Evolutionary conservation across 2,113 vertebrate species (phyloP).

Genomic region (Bagarius yarrelli): DNA sequence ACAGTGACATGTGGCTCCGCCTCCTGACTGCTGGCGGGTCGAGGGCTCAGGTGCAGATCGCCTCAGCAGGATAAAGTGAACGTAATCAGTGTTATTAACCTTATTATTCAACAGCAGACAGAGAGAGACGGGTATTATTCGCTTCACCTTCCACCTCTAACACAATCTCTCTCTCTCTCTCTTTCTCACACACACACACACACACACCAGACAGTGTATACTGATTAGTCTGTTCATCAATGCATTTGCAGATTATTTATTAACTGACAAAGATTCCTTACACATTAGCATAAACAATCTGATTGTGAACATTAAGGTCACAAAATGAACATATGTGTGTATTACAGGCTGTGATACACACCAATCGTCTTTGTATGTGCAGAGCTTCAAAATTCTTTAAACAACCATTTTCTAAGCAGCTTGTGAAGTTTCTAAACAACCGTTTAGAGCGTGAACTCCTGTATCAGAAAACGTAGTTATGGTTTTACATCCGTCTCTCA

Average conservation of each 20-base stretch:
- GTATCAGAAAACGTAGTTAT: too few relatives aligned
- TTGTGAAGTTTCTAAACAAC: too few relatives aligned
- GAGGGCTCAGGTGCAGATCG: conserved; percentile 46
- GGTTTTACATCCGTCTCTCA: too few relatives aligned
- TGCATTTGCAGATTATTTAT: conserved; percentile 29
- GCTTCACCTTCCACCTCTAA: conserved; percentile 33
- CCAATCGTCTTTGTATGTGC: neutral
- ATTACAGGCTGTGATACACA: neutral
- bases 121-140: conserved; percentile 17
- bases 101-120: conserved; percentile 43
- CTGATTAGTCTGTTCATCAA: conserved; percentile 28
- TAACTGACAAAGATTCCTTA: conserved; percentile 35
- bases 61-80: conserved; percentile 24
- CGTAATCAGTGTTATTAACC: conserved; percentile 39
- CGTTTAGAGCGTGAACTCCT: too few relatives aligned
- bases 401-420: neutral
- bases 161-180: neutral
- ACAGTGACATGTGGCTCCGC: neutral
- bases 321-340: neutral
- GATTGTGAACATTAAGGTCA: neutral
- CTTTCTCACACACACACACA: conserved; percentile 26
- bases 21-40: conserved; percentile 7
- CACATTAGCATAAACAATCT: conserved; percentile 4
- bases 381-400: neutral
- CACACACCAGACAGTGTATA: conserved; percentile 14